Conservation (phyloP, 2,113 vertebrate species). For the Clarias batrachus region DNA sequence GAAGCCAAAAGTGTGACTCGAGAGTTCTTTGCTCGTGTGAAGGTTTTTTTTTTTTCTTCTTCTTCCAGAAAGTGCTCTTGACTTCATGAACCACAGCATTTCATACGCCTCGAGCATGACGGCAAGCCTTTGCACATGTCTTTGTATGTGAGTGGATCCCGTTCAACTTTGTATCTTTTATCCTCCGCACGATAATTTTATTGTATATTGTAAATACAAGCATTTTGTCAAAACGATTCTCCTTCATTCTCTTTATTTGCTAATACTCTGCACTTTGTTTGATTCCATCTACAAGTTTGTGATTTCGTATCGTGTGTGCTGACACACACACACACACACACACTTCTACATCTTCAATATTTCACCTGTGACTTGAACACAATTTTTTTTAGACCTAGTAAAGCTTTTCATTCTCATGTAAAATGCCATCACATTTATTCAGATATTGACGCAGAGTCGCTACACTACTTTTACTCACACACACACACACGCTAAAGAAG, state of each 20-base stretch:
- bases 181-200: slow-evolving; percentile 21
- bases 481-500: neutral
- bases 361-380: slow-evolving; percentile 56
- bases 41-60: neutral
- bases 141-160: slow-evolving; percentile 8
- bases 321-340: slow-evolving; percentile 31
- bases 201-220: slow-evolving; percentile 49
- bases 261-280: slow-evolving; percentile 36
- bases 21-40: neutral
- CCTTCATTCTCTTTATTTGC: slow-evolving; percentile 7
- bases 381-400: slow-evolving; percentile 49
- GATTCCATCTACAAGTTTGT: neutral
- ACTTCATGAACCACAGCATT: slow-evolving; percentile 20
- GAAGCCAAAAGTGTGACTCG: neutral
- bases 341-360: slow-evolving; percentile 43
- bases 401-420: slow-evolving; percentile 1
- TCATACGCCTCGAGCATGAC: slow-evolving; percentile 41
- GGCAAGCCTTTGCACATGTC: slow-evolving; percentile 28
- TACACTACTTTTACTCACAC: slow-evolving; percentile 1
- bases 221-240: slow-evolving; percentile 25
- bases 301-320: slow-evolving; percentile 7
- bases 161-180: slow-evolving; percentile 9
- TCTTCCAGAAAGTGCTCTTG: slow-evolving; percentile 34
- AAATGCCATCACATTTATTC: neutral
- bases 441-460: neutral